Percentiles rank a stretch among this genome's conserved stretches.
phyloP scores from a whole-genome alignment of 2,797 vertebrate genomes.

The Mastacembelus armatus region DNA sequence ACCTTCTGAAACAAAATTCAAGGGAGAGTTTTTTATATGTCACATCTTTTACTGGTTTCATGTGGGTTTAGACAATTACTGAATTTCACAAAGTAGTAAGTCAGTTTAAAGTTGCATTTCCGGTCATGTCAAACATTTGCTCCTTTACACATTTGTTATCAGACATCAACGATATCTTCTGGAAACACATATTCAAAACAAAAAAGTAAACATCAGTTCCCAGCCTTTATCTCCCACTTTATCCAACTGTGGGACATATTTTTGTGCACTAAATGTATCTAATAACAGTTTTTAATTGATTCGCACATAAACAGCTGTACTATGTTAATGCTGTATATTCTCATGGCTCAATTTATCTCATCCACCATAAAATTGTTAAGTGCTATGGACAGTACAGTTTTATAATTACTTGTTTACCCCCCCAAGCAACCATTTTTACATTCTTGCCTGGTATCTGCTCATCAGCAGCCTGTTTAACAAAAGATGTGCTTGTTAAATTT shows the following conservation, averaged over 20 bases:
- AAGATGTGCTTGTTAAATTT: background rate
- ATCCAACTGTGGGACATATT: background rate
- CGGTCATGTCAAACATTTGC: background rate
- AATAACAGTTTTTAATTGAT: too few species aligned
- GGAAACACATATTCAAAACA: background rate
- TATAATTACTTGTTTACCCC: too few species aligned
- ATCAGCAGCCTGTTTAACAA: background rate
- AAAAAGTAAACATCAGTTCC: background rate
- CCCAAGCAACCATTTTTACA: too few species aligned
- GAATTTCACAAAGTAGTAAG: constrained; percentile 11
- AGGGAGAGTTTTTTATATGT: constrained; percentile 47
- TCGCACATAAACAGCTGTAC: too few species aligned
- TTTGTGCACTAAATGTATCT: background rate
- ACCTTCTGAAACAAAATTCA: constrained; percentile 44
- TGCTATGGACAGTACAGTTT: too few species aligned
- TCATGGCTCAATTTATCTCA: too few species aligned
- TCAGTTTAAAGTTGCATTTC: background rate
- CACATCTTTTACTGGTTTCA: constrained; percentile 32
- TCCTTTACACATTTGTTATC: background rate
- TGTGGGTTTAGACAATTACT: constrained; percentile 28
- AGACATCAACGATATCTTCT: background rate
- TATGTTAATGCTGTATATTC: too few species aligned
- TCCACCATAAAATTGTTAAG: too few species aligned
- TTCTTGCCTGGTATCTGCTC: background rate
- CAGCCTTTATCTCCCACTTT: background rate